A percentile compares a stretch with the other conserved stretches of the same genome.
These are phyloP conservation scores for Chaetodon trifasciatus DNA, from an alignment of 2,797 vertebrate species.

Conservation along the genomic window DNA sequence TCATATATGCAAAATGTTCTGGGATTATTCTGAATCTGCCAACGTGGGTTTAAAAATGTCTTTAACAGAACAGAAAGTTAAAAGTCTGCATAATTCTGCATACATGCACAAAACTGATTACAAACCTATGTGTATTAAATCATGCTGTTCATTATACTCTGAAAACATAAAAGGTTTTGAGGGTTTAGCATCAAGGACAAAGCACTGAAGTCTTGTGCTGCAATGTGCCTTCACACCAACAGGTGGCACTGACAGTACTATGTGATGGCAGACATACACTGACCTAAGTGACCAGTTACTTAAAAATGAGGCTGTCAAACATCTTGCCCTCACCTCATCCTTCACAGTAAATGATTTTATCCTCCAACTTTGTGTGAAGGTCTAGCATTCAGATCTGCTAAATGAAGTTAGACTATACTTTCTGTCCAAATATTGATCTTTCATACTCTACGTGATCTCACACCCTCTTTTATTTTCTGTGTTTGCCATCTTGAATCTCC, in stretches of 20 bases:
- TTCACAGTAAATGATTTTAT: not conserved
- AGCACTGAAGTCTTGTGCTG: not conserved
- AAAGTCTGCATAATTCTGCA: not conserved
- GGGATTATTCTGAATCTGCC: not conserved
- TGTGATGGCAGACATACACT: not conserved
- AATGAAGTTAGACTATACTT: slow-evolving; percentile 6
- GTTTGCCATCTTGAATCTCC: slow-evolving; percentile 5
- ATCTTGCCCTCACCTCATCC: not conserved
- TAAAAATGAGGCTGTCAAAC: slow-evolving; percentile 7
- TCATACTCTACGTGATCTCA: slow-evolving; percentile 5
- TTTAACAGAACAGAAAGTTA: not conserved
- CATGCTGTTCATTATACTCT: too few relatives aligned
- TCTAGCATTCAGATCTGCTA: slow-evolving; percentile 14
- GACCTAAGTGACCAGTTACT: not conserved
- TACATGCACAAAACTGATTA: too few relatives aligned
- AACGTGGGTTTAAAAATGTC: not conserved
- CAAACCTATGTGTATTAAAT: too few relatives aligned
- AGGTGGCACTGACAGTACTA: slow-evolving; percentile 62
- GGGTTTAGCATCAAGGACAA: not conserved
- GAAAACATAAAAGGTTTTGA: not conserved
- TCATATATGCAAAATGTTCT: not conserved
- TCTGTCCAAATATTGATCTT: slow-evolving; percentile 9
- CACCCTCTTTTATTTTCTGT: slow-evolving; percentile 2
- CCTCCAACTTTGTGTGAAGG: slow-evolving; percentile 3
- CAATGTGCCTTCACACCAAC: slow-evolving; percentile 45